Base-by-base conservation (phyloP, 1,140 invertebrate genomes). In the Ips nitidus region DNA sequence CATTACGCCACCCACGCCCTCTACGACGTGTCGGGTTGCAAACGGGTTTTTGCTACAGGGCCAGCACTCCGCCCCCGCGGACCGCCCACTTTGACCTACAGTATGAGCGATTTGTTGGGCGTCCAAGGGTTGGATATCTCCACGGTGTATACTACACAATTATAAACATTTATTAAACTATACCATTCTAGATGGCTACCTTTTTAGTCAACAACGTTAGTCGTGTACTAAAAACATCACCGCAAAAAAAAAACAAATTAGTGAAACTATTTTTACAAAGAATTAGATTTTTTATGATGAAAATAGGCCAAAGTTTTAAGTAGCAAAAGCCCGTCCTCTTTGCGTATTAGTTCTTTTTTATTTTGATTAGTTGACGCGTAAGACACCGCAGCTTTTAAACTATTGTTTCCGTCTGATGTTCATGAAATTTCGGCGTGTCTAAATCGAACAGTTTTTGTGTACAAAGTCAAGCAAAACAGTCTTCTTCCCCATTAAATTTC, bases 81-180 rank as follows among this genome's bases (percentile, higher is more conserved):
- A 42, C 83, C 85, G 3, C 82, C 85, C 56, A 85, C 83, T 41
- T 82, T 85, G 58, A 86, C 83, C 45, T 90, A 90, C 79, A 88
- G 86, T 43, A 87, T 90, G 83, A 88, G 84, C 75, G 89, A 90
- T 76, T 78, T 90, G 47, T 79, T 90, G 5, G 86, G 86, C 1
- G 84, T 90, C 37, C 88, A 87, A 72, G 84, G 87, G 43, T 81
- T 90, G 38, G 88, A 89, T 72, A 81, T 89, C 76, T 65, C 71
- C 22, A 83, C 87, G 8, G 81, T 89, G 2, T 90, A 89, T 78
- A 75, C 78, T 38, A 69, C 78, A 69, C 87, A 84, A 1, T n/a
- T 70, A 2, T 70, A 70, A 70, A 47, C 4, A 37, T 45, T 41
- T 47, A 45, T 6, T 40, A n/a, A n/a, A 47, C 45, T 5, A 5